These are phyloP conservation scores for Lasioglossum baleicum DNA, from an alignment of 1,140 invertebrate genomes.

Conservation along the genomic window DNA sequence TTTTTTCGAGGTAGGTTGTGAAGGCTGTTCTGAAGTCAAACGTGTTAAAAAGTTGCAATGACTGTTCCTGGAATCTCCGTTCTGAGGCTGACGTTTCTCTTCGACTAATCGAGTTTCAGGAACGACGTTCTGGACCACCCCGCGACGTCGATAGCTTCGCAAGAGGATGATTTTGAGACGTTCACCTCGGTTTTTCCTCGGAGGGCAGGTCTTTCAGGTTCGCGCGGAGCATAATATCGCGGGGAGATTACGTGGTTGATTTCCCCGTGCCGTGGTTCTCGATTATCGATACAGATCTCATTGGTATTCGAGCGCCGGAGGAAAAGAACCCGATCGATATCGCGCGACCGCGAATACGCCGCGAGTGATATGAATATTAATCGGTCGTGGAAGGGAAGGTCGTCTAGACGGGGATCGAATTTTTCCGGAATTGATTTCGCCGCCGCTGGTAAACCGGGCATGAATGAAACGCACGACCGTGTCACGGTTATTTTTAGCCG, in stretches of 20 bases:
- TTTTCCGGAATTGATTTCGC: slow-evolving; percentile 22
- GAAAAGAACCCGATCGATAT: slow-evolving; percentile 58
- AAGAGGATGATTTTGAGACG: background rate
- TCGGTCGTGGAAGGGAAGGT: slow-evolving; percentile 16
- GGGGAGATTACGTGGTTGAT: slow-evolving; percentile 27
- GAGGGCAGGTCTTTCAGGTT: background rate
- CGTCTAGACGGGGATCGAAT: slow-evolving; percentile 26
- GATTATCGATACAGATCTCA: slow-evolving; percentile 45
- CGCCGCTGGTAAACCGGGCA: background rate
- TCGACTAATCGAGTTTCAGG: too few species aligned
- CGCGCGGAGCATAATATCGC: slow-evolving; percentile 2
- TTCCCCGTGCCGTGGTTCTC: slow-evolving; percentile 15
- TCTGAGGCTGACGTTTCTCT: too few species aligned
- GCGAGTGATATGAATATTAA: slow-evolving; percentile 60
- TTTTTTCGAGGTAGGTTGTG: too few species aligned
- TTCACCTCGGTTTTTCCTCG: slow-evolving; percentile 10
- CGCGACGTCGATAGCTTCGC: background rate
- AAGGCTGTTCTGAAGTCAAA: too few species aligned
- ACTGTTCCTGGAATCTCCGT: background rate
- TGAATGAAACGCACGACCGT: background rate
- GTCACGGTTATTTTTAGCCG: slow-evolving; percentile 18
- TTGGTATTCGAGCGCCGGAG: slow-evolving; percentile 54
- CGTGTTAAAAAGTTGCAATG: too few species aligned
- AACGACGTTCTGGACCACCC: background rate
- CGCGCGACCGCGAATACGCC: slow-evolving; percentile 32